phyloP scores from a whole-genome alignment of 2,888 invertebrate genomes.

The Brachyptera risi region DNA sequence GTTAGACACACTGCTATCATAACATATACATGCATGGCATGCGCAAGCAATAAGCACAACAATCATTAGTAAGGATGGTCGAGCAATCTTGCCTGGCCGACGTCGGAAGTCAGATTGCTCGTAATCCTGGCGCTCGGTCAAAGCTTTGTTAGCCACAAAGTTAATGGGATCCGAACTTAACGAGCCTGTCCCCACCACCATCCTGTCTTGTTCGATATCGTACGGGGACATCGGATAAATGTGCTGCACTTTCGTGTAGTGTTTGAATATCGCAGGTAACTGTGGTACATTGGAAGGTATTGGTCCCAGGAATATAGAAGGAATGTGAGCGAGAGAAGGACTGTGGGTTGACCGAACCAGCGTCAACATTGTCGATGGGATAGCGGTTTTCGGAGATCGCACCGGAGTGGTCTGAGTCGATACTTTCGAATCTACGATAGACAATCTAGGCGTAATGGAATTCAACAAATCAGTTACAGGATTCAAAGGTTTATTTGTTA shows the following conservation, averaged over 20 bases:
- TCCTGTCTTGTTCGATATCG: neutral
- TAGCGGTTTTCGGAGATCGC: neutral
- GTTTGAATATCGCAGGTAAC: constrained; percentile 67
- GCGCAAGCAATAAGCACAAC: neutral
- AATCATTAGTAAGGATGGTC: no score
- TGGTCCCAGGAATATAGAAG: constrained; percentile 24
- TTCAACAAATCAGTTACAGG: neutral
- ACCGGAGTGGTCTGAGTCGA: constrained; percentile 14
- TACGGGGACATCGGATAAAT: constrained; percentile 57
- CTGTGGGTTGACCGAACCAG: neutral
- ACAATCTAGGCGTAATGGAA: neutral
- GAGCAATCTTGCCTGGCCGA: constrained; percentile 36
- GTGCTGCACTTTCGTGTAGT: constrained; percentile 70
- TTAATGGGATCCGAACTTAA: neutral
- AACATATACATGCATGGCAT: no score
- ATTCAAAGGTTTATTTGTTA: no score
- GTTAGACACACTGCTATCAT: no score
- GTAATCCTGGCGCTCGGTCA: constrained; percentile 4
- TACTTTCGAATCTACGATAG: constrained; percentile 12
- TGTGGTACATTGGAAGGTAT: constrained; percentile 42
- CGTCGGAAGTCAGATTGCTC: neutral
- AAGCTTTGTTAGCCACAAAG: neutral
- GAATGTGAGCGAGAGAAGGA: constrained; percentile 7
- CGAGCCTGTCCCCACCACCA: neutral
- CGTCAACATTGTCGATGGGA: neutral